A percentile compares a stretch with the other conserved stretches of the same genome.
Conservation (phyloP, 2,888 invertebrate genomes). For the Andrena marginata region DNA sequence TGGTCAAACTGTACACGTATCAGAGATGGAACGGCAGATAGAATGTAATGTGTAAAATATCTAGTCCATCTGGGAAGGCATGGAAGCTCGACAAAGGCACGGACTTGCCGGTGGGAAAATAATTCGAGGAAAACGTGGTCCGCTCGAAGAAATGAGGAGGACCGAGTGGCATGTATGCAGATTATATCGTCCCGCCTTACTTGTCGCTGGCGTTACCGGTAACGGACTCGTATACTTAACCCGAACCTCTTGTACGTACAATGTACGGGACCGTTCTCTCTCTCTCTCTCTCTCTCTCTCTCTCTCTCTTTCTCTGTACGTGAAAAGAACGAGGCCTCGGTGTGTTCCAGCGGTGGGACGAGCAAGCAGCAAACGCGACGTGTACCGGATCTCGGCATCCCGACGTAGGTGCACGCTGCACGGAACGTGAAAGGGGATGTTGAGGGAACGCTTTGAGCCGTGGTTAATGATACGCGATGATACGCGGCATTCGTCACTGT, state of each 20-base stretch:
- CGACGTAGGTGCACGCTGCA: constrained; percentile 64
- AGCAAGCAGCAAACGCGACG: constrained; percentile 21
- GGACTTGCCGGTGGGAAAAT: constrained; percentile 23
- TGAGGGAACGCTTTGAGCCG: constrained; percentile 77
- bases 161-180: constrained; percentile 53
- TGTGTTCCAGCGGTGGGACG: constrained; percentile 24
- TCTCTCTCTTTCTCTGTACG: constrained; percentile 5
- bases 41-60: neutral
- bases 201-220: constrained; percentile 59
- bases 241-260: constrained; percentile 55
- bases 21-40: too few relatives aligned
- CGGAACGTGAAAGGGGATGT: constrained; percentile 62
- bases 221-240: constrained; percentile 61
- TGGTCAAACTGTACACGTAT: too few relatives aligned
- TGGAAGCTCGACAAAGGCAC: neutral
- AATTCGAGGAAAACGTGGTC: constrained; percentile 32
- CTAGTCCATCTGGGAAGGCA: neutral
- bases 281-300: constrained; percentile 5
- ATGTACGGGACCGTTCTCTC: constrained; percentile 51
- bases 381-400: constrained; percentile 57
- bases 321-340: constrained; percentile 29
- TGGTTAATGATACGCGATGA: constrained; percentile 84
- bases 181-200: constrained; percentile 63
- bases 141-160: constrained; percentile 13
- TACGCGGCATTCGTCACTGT: constrained; percentile 84